Evolutionary conservation across 1,140 invertebrate genomes (phyloP).

Genomic region (Tetragnatha versicolor): DNA sequence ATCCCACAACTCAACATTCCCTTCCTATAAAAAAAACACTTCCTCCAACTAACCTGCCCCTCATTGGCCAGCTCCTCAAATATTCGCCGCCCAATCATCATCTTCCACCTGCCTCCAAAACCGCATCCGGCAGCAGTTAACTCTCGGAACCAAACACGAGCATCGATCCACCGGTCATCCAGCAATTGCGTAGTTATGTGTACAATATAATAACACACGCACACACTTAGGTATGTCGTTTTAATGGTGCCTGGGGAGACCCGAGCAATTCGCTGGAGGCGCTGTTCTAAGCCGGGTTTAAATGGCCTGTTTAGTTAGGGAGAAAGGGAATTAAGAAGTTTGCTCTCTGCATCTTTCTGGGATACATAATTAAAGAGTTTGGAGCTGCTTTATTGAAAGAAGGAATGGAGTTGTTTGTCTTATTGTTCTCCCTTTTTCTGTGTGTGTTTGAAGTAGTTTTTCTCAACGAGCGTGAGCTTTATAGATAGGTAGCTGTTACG

Average conservation of each 20-base stretch:
- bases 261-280: slow-evolving; percentile 2
- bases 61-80: not conserved
- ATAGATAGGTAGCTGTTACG: too few species aligned
- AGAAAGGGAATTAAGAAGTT: not conserved
- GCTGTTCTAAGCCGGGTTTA: not conserved
- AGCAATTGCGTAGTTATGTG: slow-evolving; percentile 1
- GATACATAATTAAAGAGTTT: too few species aligned
- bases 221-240: slow-evolving; percentile 27
- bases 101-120: not conserved
- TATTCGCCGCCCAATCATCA: not conserved
- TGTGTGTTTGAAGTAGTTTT: too few species aligned
- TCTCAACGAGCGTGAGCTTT: too few species aligned
- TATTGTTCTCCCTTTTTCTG: too few species aligned
- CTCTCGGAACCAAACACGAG: not conserved
- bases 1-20: too few species aligned
- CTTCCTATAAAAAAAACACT: too few species aligned
- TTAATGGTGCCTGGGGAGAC: slow-evolving; percentile 1
- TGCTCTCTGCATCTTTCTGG: too few species aligned
- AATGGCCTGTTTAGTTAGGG: slow-evolving; percentile 23
- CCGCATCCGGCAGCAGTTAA: not conserved
- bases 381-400: too few species aligned
- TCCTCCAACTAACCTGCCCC: too few species aligned
- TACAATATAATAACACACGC: slow-evolving; percentile 26
- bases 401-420: too few species aligned
- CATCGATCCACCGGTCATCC: slow-evolving; percentile 21